A percentile compares a stretch with the other conserved stretches of the same genome.
Conservation (phyloP, 2,888 invertebrate species). For the Alentia gelatinosa region DNA sequence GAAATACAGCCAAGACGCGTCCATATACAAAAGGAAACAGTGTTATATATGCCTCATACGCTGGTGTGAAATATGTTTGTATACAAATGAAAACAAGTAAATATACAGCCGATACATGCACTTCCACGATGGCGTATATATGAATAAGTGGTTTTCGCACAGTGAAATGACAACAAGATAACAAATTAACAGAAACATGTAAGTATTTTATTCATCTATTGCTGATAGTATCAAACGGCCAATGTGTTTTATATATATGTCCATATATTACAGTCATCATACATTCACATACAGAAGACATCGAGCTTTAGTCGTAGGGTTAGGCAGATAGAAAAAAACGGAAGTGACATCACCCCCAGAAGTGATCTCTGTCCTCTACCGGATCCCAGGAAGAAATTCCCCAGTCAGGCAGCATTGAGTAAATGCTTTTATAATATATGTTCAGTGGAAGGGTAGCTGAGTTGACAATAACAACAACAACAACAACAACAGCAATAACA, state of each 20-base stretch:
- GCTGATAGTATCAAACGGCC: constrained; percentile 48
- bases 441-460: neutral
- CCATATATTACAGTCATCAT: neutral
- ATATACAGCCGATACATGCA: no score
- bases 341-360: neutral
- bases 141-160: no score
- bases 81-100: no score
- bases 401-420: neutral
- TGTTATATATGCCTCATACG: no score
- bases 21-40: no score
- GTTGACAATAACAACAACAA: neutral
- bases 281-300: neutral
- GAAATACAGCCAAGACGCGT: no score
- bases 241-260: neutral
- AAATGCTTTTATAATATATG: neutral
- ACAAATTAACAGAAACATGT: constrained; percentile 39
- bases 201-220: constrained; percentile 34
- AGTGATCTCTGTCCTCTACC: neutral
- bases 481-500: neutral
- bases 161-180: no score
- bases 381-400: neutral
- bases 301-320: neutral
- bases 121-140: no score
- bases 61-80: no score
- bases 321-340: neutral